Evolutionary conservation across 2,113 vertebrate genomes (phyloP).

Genomic region (Murina feae): DNA sequence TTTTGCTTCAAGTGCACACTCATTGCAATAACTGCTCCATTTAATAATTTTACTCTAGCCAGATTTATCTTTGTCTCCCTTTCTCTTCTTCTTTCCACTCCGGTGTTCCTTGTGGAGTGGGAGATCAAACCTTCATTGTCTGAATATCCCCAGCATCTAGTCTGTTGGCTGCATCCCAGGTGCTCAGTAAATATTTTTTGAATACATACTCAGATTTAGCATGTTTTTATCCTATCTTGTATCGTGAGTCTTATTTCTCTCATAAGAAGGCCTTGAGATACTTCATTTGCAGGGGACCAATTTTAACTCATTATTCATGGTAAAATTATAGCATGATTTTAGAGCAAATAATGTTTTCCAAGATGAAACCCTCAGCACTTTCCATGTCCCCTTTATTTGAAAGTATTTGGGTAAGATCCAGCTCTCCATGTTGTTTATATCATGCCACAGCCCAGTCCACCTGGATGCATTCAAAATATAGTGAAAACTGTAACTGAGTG

Average conservation of each 20-base stretch:
- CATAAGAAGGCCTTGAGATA: not conserved
- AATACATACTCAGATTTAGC: not conserved
- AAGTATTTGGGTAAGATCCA: not conserved
- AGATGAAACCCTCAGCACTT: not conserved
- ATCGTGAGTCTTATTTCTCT: not conserved
- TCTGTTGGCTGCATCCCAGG: not conserved
- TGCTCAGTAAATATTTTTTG: not conserved
- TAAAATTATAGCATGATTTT: constrained; percentile 6
- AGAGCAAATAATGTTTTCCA: not conserved
- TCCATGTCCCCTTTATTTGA: not conserved
- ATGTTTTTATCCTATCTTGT: not conserved
- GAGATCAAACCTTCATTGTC: not conserved
- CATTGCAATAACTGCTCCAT: not conserved
- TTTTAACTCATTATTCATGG: constrained; percentile 2
- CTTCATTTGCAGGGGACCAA: not conserved
- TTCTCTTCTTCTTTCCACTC: not conserved
- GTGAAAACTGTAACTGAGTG: not conserved
- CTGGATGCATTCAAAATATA: not conserved
- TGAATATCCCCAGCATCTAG: not conserved
- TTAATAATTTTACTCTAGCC: not conserved
- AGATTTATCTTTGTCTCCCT: not conserved
- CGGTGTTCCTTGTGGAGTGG: not conserved
- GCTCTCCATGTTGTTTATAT: not conserved
- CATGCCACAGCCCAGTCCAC: not conserved
- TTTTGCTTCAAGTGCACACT: not conserved